Conservation (phyloP, 1,140 invertebrate genomes). For the Bradysia coprophila region DNA sequence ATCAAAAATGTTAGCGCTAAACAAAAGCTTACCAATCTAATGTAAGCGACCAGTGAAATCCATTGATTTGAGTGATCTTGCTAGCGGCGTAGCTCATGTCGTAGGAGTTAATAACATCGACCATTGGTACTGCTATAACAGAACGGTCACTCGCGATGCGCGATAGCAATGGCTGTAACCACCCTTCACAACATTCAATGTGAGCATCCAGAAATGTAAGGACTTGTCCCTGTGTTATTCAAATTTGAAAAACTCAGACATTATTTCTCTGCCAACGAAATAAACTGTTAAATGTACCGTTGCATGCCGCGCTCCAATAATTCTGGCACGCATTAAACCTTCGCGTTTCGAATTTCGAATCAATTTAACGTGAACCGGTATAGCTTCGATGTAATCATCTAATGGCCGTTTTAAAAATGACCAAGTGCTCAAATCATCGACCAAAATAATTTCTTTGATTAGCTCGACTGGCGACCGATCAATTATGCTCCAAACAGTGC, state of each 20-base stretch:
- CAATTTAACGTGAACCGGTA: slow-evolving; percentile 47
- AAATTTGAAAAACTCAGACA: neutral
- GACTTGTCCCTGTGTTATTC: slow-evolving; percentile 38
- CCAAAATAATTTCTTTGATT: no score
- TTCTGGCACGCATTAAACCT: slow-evolving; percentile 70
- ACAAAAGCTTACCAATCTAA: slow-evolving; percentile 43
- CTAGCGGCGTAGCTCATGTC: slow-evolving; percentile 78
- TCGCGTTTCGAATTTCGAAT: slow-evolving; percentile 49
- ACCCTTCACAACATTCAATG: slow-evolving; percentile 78
- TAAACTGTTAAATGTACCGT: slow-evolving; percentile 26
- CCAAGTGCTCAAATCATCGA: slow-evolving; percentile 81
- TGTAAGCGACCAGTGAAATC: slow-evolving; percentile 92
- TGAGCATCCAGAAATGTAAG: no score
- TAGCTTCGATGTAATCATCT: slow-evolving; percentile 51
- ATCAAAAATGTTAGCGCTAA: no score
- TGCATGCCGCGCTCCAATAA: slow-evolving; percentile 64
- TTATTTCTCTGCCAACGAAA: no score
- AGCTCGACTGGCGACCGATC: slow-evolving; percentile 53
- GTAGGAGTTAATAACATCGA: slow-evolving; percentile 88
- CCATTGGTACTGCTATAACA: slow-evolving; percentile 79
- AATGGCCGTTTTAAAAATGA: slow-evolving; percentile 18
- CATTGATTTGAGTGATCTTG: slow-evolving; percentile 89
- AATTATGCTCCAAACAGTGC: no score
- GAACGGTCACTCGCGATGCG: slow-evolving; percentile 52
- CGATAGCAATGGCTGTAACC: slow-evolving; percentile 71